These are phyloP conservation scores for Philypnodon macrostomus DNA, from an alignment of 2,797 vertebrate genomes.

Conservation along the genomic window DNA sequence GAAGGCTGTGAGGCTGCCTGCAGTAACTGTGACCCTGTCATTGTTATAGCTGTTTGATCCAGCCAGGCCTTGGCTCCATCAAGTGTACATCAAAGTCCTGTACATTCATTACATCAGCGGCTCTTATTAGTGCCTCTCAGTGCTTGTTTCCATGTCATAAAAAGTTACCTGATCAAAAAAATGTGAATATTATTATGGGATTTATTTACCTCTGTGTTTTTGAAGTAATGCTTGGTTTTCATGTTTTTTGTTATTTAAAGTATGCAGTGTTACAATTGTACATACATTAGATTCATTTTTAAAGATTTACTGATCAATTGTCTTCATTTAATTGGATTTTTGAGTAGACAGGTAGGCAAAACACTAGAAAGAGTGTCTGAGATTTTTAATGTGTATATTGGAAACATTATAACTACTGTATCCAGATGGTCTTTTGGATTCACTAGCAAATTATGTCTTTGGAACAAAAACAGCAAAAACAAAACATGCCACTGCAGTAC, in stretches of 20 bases:
- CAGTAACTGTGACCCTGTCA: conserved; percentile 30
- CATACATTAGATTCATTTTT: too few species aligned
- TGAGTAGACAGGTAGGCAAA: too few species aligned
- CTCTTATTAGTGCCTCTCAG: conserved; percentile 26
- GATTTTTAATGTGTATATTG: too few species aligned
- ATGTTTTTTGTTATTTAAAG: conserved; percentile 3
- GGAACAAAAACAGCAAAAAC: too few species aligned
- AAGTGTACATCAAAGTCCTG: conserved; percentile 43
- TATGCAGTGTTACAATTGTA: background rate
- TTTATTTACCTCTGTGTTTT: background rate
- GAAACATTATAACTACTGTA: too few species aligned
- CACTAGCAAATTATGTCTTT: too few species aligned
- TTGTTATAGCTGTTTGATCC: conserved; percentile 54
- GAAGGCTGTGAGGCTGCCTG: conserved; percentile 23
- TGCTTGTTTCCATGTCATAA: conserved; percentile 25
- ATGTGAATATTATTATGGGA: background rate
- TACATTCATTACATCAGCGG: conserved; percentile 43
- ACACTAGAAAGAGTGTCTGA: too few species aligned
- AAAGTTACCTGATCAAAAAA: conserved; percentile 13
- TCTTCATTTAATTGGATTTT: too few species aligned
- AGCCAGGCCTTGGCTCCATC: conserved; percentile 32
- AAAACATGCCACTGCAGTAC: too few species aligned
- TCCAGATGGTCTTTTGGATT: too few species aligned
- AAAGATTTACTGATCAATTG: too few species aligned
- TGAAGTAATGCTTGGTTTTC: background rate